A percentile compares a stretch with the other conserved stretches of the same genome.
phyloP scores from a whole-genome alignment of 2,113 vertebrate species.

The Heteronetta atricapilla region DNA sequence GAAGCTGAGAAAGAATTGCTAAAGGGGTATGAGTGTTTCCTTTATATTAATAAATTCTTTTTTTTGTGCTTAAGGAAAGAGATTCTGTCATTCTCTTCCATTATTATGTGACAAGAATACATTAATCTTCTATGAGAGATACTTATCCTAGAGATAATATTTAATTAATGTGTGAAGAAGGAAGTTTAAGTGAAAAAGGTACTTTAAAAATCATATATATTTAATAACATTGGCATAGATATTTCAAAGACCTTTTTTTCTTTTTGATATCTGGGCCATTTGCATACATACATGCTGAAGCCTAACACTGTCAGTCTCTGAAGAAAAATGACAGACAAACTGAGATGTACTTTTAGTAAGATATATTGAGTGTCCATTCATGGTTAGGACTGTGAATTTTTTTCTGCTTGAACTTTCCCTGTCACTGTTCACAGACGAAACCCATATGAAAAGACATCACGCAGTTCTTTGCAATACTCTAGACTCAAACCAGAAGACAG shows the following conservation, averaged over 20 bases:
- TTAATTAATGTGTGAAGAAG: constrained; percentile 51
- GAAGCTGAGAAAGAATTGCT: constrained; percentile 25
- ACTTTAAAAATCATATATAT: constrained; percentile 59
- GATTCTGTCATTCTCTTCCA: constrained; percentile 30
- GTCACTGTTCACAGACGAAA: background rate
- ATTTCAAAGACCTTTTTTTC: constrained; percentile 42
- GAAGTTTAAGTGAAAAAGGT: constrained; percentile 42
- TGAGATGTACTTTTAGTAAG: background rate
- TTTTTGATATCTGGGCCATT: constrained; percentile 45
- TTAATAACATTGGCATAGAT: constrained; percentile 44
- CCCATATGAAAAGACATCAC: background rate
- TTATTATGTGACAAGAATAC: constrained; percentile 48
- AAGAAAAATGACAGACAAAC: constrained; percentile 13
- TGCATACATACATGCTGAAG: constrained; percentile 3
- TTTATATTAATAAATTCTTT: constrained; percentile 49
- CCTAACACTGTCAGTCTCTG: background rate
- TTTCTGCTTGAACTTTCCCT: constrained; percentile 23
- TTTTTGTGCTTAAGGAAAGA: constrained; percentile 29
- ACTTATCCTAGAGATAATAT: constrained; percentile 61
- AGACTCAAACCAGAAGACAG: background rate
- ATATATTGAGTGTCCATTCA: background rate
- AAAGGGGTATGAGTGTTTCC: constrained; percentile 47
- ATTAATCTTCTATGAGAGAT: constrained; percentile 49
- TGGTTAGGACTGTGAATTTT: background rate
- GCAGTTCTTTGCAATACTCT: background rate